Evolutionary conservation across 2,888 invertebrate genomes (phyloP).

Genomic region (Bombylius discolor): DNA sequence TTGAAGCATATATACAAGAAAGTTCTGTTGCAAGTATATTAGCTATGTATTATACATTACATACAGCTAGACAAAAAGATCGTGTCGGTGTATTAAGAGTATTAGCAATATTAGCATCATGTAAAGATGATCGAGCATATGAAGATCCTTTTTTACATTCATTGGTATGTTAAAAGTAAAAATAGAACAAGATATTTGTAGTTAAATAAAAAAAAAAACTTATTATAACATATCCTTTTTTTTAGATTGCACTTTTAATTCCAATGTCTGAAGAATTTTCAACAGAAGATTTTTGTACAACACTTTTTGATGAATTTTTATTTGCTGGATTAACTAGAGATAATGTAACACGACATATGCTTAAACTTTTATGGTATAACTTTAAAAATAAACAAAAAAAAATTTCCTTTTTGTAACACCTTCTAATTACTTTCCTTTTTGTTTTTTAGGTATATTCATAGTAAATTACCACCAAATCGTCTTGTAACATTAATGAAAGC

Average conservation of each 20-base stretch:
- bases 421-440: too few relatives aligned
- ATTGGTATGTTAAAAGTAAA: constrained; percentile 41
- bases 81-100: constrained; percentile 70
- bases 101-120: constrained; percentile 78
- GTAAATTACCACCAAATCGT: constrained; percentile 65
- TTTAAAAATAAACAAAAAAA: background rate
- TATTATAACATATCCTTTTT: background rate
- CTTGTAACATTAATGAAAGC: constrained; percentile 59
- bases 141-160: constrained; percentile 93
- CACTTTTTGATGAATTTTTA: constrained; percentile 90
- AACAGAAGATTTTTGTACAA: constrained; percentile 88
- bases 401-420: background rate
- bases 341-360: constrained; percentile 81
- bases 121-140: constrained; percentile 83
- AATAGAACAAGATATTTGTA: background rate
- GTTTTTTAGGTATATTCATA: constrained; percentile 76
- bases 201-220: too few relatives aligned
- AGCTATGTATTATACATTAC: constrained; percentile 89
- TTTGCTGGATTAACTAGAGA: constrained; percentile 79
- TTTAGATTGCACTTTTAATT: constrained; percentile 53
- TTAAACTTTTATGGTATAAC: constrained; percentile 75
- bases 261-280: constrained; percentile 86
- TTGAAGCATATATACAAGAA: constrained; percentile 82
- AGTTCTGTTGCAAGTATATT: constrained; percentile 84
- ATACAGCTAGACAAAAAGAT: constrained; percentile 71